A percentile compares a stretch with the other conserved stretches of the same genome.
phyloP scores from a whole-genome alignment of 2,888 invertebrate genomes.

The Perithous albicinctus region DNA sequence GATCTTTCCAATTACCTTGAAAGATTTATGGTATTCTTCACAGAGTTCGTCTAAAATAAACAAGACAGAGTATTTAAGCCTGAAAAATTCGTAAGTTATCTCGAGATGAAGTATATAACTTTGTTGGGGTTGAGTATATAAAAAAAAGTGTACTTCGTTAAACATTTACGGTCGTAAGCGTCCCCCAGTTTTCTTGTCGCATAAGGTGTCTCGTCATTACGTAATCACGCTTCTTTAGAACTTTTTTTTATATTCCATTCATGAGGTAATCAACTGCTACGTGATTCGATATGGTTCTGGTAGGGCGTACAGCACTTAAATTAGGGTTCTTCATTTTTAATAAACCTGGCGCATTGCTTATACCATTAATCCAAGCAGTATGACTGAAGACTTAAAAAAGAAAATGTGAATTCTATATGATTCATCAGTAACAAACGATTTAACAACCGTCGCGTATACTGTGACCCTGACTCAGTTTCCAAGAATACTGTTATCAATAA shows the following conservation, averaged over 20 bases:
- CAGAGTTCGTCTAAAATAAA: constrained; percentile 30
- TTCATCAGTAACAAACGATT: neutral
- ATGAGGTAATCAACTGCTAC: neutral
- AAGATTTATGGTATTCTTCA: constrained; percentile 25
- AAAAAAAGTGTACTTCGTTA: constrained; percentile 38
- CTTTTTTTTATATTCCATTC: neutral
- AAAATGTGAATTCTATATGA: neutral
- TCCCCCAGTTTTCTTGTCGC: constrained; percentile 17
- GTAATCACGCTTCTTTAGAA: constrained; percentile 16
- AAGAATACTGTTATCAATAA: constrained; percentile 21
- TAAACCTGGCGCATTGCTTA: neutral
- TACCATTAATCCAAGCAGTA: neutral
- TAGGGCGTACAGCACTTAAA: neutral
- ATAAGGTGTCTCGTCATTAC: constrained; percentile 30
- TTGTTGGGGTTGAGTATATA: constrained; percentile 20
- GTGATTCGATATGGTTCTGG: neutral
- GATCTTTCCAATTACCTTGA: neutral
- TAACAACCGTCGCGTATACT: neutral
- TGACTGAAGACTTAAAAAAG: neutral
- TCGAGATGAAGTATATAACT: constrained; percentile 8
- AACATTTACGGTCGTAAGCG: constrained; percentile 39
- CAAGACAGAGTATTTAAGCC: constrained; percentile 22
- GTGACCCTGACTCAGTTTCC: neutral
- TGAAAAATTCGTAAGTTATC: constrained; percentile 46
- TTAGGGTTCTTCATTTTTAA: neutral